Evolutionary conservation across 2,113 vertebrate genomes (phyloP).

Genomic region (Condylura cristata): DNA sequence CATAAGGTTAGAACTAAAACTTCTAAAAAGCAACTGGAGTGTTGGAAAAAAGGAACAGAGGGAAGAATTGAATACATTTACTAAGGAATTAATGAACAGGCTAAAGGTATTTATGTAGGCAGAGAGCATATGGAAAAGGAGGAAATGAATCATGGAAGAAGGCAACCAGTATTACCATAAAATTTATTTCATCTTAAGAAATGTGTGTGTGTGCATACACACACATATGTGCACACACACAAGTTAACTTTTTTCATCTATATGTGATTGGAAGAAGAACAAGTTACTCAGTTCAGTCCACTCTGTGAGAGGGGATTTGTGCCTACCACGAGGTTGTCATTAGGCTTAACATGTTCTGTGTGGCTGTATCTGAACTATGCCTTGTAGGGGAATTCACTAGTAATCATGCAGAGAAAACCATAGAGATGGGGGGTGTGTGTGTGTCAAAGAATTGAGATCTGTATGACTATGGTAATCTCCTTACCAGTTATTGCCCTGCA

Average conservation of each 20-base stretch:
- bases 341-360: neutral
- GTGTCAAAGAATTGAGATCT: neutral
- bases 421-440: neutral
- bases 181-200: conserved; percentile 81
- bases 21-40: conserved; percentile 79
- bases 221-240: neutral
- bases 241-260: conserved; percentile 31
- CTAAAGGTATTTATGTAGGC: conserved; percentile 89
- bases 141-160: conserved; percentile 77
- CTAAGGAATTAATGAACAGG: conserved; percentile 86
- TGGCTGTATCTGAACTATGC: neutral
- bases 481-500: neutral
- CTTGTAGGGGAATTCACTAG: neutral
- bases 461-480: conserved; percentile 6
- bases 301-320: neutral
- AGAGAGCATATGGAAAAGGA: conserved; percentile 86
- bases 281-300: neutral
- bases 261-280: neutral
- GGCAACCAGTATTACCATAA: conserved; percentile 73
- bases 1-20: conserved; percentile 82
- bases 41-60: conserved; percentile 83
- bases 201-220: neutral
- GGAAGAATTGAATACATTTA: conserved; percentile 85
- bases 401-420: neutral
- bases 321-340: neutral